phyloP scores from a whole-genome alignment of 2,113 vertebrate species.

The Notarius lentiginosus region DNA sequence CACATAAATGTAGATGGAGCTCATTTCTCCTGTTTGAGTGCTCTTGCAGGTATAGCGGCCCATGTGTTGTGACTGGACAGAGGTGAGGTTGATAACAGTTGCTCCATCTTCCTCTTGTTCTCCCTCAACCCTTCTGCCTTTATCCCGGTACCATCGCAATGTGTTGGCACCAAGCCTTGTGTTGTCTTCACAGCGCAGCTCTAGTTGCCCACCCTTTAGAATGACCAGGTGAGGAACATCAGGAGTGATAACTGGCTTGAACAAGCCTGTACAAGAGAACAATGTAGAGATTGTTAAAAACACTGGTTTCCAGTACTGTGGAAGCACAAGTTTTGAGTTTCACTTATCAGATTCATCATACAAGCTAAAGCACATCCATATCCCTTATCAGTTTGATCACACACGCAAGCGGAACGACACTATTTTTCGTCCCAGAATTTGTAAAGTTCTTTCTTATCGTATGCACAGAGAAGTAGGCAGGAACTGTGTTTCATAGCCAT shows the following conservation, averaged over 20 bases:
- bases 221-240: constrained; percentile 66
- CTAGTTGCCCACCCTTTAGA: constrained; percentile 64
- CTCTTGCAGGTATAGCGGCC: constrained; percentile 72
- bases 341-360: background rate
- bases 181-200: constrained; percentile 69
- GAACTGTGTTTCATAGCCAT: background rate
- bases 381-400: background rate
- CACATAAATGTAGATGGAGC: constrained; percentile 73
- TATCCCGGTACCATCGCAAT: constrained; percentile 69
- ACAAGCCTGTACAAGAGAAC: constrained; percentile 61
- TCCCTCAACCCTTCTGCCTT: constrained; percentile 65
- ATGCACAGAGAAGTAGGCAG: background rate
- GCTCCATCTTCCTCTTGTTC: constrained; percentile 58
- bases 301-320: background rate
- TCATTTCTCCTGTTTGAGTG: constrained; percentile 62
- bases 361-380: background rate
- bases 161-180: constrained; percentile 24
- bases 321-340: background rate
- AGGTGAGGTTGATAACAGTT: constrained; percentile 52
- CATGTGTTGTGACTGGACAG: constrained; percentile 66
- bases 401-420: background rate
- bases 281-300: background rate
- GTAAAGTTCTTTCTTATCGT: background rate
- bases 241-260: constrained; percentile 68
- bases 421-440: no score